Evolutionary conservation across 2,113 vertebrate species (phyloP).

Genomic region (Chloroceryle aenea): DNA sequence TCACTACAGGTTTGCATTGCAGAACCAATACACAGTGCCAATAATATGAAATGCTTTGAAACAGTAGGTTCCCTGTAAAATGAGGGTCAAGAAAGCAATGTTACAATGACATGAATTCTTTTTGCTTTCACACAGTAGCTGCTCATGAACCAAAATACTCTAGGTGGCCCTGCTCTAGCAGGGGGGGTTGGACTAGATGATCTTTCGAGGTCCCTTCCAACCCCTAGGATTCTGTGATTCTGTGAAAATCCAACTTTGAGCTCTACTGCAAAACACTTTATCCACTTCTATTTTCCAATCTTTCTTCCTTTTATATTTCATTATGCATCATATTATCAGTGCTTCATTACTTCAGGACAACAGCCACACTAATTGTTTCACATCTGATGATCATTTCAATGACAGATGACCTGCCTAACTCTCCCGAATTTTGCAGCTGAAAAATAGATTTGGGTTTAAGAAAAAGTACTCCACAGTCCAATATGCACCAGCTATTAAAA

Average conservation of each 20-base stretch:
- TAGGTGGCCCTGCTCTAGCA: no score
- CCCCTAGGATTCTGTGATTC: no score
- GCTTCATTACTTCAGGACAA: conserved; percentile 49
- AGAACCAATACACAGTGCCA: background rate
- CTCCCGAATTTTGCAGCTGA: background rate
- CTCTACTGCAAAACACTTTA: background rate
- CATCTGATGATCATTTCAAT: background rate
- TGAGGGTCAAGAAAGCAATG: background rate
- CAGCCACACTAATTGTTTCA: conserved; percentile 48
- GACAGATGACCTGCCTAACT: conserved; percentile 43
- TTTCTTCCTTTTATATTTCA: background rate
- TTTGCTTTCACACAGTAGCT: background rate
- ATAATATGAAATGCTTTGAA: background rate
- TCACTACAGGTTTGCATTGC: background rate
- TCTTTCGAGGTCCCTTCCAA: no score
- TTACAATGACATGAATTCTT: background rate
- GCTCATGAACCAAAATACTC: background rate
- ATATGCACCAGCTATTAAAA: background rate
- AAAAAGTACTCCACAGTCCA: background rate
- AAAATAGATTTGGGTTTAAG: background rate
- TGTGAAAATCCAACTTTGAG: background rate
- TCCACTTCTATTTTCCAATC: background rate
- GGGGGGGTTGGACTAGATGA: no score
- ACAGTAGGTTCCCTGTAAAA: background rate
- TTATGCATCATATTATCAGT: background rate